Evolutionary conservation across 2,888 invertebrate species (phyloP), one percentile per base, ranked within the genome.

Genomic region (Andricus curvator): DNA sequence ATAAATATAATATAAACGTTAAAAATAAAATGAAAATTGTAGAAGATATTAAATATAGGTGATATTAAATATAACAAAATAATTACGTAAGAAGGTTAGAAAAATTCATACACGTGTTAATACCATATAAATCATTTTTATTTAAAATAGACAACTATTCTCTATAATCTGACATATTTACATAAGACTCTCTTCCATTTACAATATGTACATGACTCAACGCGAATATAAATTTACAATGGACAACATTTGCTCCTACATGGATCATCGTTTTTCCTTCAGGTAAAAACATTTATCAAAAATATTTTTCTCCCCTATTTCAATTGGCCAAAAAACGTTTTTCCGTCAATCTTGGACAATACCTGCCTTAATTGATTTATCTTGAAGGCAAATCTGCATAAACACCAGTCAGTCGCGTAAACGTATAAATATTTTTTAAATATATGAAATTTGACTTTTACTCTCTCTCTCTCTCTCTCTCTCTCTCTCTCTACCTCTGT

Each of bases 141-240:
- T 74, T 74, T n/a, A 74, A 74, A 74, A 74, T 56, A 74, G 51
- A 70, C 11, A 70, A 70, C 70, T 74, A 29, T 74, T 74, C 20
- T 48, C 44, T 48, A 33, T 74, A 56, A 74, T 74, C 74, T 56
- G 74, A 9, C 11, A 56, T 74, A 56, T 74, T n/a, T 25, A 56
- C 74, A 74, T 74, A 74, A 74, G 51, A 17, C 74, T 74, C 48
- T 70, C 44, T 68, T 33, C 33, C 20, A 29, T 74, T 74, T 74
- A 74, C 74, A 74, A 51, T 74, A 56, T 74, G 11, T 74, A 74
- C 74, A 74, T n/a, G 51, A 33, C 11, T 56, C 29, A 51, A 74
- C 20, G 11, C 48, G 33, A 74, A 74, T 74, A 74, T 29, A 56
- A 56, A 74, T 62, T 62, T 62, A 62, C n/a, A 62, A 62, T 62